Base-by-base conservation (phyloP, 2,113 vertebrate species). In the Litocranius walleri region DNA sequence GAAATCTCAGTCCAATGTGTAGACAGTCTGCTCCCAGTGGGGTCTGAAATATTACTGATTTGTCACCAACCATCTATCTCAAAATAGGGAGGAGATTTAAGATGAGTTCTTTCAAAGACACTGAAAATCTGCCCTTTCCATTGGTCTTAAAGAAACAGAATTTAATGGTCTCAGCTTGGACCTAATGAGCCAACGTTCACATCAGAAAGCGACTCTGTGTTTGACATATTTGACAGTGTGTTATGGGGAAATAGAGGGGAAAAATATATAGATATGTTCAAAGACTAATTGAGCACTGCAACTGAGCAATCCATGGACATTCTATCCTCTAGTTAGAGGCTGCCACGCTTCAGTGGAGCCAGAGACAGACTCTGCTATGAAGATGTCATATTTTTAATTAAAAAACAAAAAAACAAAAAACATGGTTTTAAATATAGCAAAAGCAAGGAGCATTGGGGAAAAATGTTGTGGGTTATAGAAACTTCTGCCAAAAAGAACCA, bases 191-290 rank as follows among this genome's bases (percentile, higher is more conserved):
- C 84, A 52, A 36, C 89, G 92, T 95, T 56, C 85, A 95, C 87
- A 95, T 97, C 88, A 98, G 59, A 98, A 98, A 97, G 36, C 52
- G 11, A 78, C 48, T 95, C 48, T 45, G 54, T 97, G 43, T 92
- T 98, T 98, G 97, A 97, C 94, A 29, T 15, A 84, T 98, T 97
- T 98, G 90, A 98, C 96, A 98, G 81, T 27, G 25, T 45, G 52
- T 88, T 43, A 48, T 59, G 71, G 50, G 54, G 56, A 98, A 96
- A 87, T 33, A 54, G 15, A 33, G 36, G 27, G 14, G 1, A 2
- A n/a, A n/a, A 93, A 52, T 16, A 82, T 40, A 80, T 25, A 56
- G 54, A 21, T 83, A 62, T 80, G 61, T 8, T 23, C 67, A 93
- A 95, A 96, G 89, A 94, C 92, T 98, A 98, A 98, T 29, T 97